Conservation (phyloP, 2,113 vertebrate species). For the Glareola pratincola region DNA sequence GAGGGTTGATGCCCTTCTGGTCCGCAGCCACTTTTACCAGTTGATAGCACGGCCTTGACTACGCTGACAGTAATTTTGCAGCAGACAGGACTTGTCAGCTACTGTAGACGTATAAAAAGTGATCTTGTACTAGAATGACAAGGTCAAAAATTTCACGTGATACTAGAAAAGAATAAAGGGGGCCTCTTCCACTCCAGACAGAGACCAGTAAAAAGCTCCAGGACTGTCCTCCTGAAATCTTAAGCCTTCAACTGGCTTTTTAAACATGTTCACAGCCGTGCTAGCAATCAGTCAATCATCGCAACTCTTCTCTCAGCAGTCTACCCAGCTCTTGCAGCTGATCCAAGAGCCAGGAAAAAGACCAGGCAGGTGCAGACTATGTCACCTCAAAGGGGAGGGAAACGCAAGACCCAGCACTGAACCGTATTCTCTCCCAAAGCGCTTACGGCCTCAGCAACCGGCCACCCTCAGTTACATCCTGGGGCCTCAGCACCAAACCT, state of each 20-base stretch:
- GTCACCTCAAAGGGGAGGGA: neutral
- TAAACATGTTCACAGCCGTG: neutral
- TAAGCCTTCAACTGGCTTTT: neutral
- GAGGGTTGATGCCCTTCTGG: neutral
- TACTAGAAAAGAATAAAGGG: neutral
- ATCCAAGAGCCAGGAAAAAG: neutral
- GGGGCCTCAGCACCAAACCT: neutral
- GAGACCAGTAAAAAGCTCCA: neutral
- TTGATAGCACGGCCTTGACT: neutral
- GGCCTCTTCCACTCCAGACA: neutral
- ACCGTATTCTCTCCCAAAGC: neutral
- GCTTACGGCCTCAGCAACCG: neutral
- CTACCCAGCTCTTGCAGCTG: neutral
- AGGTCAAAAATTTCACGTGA: neutral
- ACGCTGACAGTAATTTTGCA: neutral
- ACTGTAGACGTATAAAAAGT: neutral
- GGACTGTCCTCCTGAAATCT: neutral
- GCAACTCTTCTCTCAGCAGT: neutral
- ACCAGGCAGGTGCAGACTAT: neutral
- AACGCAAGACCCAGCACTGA: neutral
- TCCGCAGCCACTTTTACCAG: neutral
- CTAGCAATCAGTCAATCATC: neutral
- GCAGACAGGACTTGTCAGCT: neutral
- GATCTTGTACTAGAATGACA: neutral
- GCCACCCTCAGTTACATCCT: neutral